These are phyloP conservation scores for Catonia carolina DNA, from an alignment of 2,888 invertebrate species.

Conservation along the genomic window DNA sequence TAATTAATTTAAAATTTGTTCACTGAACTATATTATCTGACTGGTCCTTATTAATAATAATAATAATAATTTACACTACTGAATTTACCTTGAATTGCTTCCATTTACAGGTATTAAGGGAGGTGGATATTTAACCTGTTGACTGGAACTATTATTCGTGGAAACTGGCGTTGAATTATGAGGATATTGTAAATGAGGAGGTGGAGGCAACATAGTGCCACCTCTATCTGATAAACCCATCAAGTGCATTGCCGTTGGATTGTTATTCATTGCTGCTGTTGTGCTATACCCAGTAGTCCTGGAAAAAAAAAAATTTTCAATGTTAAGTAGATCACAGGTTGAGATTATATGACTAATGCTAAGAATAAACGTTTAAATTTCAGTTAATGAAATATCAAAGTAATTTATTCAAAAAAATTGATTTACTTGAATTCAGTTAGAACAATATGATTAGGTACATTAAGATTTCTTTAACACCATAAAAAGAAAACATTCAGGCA, in stretches of 20 bases:
- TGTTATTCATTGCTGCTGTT: neutral
- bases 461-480: too few relatives aligned
- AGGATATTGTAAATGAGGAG: constrained; percentile 27
- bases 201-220: constrained; percentile 26
- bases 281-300: neutral
- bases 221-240: constrained; percentile 16
- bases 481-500: too few relatives aligned
- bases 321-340: constrained; percentile 23
- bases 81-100: constrained; percentile 30
- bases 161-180: constrained; percentile 17
- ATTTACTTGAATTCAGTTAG: too few relatives aligned
- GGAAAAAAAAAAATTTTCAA: constrained; percentile 15
- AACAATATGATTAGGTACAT: too few relatives aligned
- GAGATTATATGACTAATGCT: too few relatives aligned
- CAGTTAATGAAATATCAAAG: too few relatives aligned
- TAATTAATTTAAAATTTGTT: too few relatives aligned
- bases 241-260: constrained; percentile 18
- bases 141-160: constrained; percentile 11
- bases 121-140: constrained; percentile 46
- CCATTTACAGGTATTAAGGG: constrained; percentile 50
- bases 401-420: too few relatives aligned
- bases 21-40: too few relatives aligned
- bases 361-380: too few relatives aligned
- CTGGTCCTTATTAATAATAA: too few relatives aligned
- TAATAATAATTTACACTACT: too few relatives aligned